Evolutionary conservation across 1,140 invertebrate species (phyloP), one percentile per base, ranked within the genome.

Genomic region (Drosophila mojavensis): DNA sequence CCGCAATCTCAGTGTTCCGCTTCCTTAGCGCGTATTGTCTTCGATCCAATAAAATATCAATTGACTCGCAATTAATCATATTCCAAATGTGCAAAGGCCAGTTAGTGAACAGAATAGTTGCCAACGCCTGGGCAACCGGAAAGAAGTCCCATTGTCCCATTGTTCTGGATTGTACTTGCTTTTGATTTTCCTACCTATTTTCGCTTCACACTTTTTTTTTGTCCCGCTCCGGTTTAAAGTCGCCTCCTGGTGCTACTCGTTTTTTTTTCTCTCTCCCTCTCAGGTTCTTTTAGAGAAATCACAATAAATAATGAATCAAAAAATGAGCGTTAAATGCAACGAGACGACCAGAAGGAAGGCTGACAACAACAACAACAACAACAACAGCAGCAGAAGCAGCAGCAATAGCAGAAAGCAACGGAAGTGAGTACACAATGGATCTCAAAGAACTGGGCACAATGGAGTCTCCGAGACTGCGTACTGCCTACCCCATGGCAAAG

Each of bases 61-160:
- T 91, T 91, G 88, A 91, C 88, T 88, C 60, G 89, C 88, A 91
- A 91, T 91, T 91, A 91, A 91, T 91, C 88, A 91, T 91, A 91
- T 90, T 83, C 80, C 75, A 58, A 86, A 88, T 79, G 79, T 82
- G 76, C 69, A 77, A 86, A 65, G 79, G 62, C 62, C 59, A 58
- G 43, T 55, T 60, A 58, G 53, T 43, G 64, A 30, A 13, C 5
- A 50, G 61, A 63, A 45, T 55, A 55, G 47, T 53, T 70, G 30
- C 39, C 43, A 41, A 30, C 26, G 47, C 56, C 47, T 30, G 58
- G 41, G 60, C 67, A 58, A 86, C 86, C 86, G 86, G 86, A 90
- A 86, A 86, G 78, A 73, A 75, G 41, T 72, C 64, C 66, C 78
- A 68, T 90, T 90, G 81, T 85, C n/a, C 71, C 62, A 78, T 77